phyloP scores from a whole-genome alignment of 1,140 invertebrate genomes.

The Dolichoris vasculosae region DNA sequence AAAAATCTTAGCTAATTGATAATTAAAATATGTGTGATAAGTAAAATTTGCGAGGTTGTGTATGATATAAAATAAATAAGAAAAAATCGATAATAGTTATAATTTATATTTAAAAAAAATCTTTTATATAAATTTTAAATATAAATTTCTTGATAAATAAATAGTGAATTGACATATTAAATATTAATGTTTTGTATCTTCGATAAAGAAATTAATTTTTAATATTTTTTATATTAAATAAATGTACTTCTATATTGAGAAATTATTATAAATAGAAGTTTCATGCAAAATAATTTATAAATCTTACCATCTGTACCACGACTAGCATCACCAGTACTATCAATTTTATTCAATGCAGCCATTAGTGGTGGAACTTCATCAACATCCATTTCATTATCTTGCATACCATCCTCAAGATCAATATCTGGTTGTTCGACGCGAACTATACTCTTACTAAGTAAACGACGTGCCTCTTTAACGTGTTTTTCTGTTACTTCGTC shows the following conservation, averaged over 20 bases:
- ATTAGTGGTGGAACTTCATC: constrained; percentile 52
- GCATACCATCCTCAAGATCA: constrained; percentile 82
- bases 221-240: not conserved
- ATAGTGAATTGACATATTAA: no score
- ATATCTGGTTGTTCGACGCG: constrained; percentile 98
- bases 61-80: no score
- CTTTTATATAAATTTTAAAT: no score
- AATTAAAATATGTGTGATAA: no score
- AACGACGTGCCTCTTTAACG: constrained; percentile 91
- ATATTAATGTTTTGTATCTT: no score
- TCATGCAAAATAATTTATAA: not conserved
- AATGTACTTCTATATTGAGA: not conserved
- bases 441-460: constrained; percentile 99
- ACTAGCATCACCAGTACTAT: not conserved
- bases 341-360: constrained; percentile 39
- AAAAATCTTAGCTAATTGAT: no score
- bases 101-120: no score
- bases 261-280: not conserved
- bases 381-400: constrained; percentile 58
- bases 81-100: no score
- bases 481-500: constrained; percentile 91
- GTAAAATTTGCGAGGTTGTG: no score
- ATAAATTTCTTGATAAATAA: no score
- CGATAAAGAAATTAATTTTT: no score
- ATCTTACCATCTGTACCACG: not conserved